Percentiles rank a stretch among this genome's conserved stretches.
Evolutionary conservation across 1,140 invertebrate genomes (phyloP).

Genomic region (Drosophila rhopaloa): DNA sequence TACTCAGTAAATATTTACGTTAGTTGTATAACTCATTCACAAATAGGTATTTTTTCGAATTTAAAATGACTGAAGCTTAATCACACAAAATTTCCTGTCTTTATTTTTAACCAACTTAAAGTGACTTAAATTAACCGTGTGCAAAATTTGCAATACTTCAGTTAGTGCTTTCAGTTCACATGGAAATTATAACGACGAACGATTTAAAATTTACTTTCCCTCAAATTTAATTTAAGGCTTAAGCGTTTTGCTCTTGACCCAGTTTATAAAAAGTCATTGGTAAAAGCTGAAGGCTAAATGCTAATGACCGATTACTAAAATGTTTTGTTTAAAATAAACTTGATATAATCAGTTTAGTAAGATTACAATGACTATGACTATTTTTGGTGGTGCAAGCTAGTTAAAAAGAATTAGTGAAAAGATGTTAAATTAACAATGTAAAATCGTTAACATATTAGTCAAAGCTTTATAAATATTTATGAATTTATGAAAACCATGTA

Average conservation of each 20-base stretch:
- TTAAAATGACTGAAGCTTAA: too few species aligned
- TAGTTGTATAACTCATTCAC: too few species aligned
- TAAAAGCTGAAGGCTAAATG: slow-evolving; percentile 9
- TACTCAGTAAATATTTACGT: too few species aligned
- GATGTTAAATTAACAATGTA: neutral
- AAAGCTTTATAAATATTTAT: neutral
- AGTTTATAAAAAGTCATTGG: neutral
- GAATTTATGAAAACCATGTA: too few species aligned
- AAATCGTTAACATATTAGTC: neutral
- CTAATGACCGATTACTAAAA: slow-evolving; percentile 1
- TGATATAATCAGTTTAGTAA: neutral
- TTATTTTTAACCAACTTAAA: too few species aligned
- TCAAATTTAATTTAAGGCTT: neutral
- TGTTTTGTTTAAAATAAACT: neutral
- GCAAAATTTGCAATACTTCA: neutral
- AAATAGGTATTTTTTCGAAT: too few species aligned
- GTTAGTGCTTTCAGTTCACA: neutral
- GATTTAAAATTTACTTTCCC: neutral
- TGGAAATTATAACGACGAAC: neutral
- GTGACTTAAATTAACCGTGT: too few species aligned
- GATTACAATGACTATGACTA: too few species aligned
- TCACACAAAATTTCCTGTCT: too few species aligned
- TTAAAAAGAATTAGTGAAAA: neutral
- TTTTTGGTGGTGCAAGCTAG: neutral
- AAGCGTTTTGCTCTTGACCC: slow-evolving; percentile 4